Conservation (phyloP, 2,113 vertebrate species). For the Eulemur macaco region DNA sequence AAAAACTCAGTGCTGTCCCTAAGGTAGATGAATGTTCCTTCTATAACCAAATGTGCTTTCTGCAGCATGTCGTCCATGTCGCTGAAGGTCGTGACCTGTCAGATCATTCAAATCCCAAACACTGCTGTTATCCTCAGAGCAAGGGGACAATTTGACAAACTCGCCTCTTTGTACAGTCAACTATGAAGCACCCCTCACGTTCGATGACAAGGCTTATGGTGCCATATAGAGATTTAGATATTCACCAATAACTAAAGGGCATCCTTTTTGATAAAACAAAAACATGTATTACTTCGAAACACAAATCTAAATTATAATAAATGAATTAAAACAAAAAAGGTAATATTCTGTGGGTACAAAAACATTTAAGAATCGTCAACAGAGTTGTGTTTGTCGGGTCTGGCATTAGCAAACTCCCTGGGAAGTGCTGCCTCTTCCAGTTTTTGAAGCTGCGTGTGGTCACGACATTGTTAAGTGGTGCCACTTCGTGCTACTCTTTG, state of each 20-base stretch:
- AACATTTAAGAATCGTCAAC: neutral
- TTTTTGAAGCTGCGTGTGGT: neutral
- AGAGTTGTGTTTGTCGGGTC: neutral
- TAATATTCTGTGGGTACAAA: neutral
- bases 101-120: neutral
- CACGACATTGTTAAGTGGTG: neutral
- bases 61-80: slow-evolving; percentile 89
- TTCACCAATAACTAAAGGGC: neutral
- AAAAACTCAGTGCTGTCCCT: slow-evolving; percentile 89
- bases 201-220: neutral
- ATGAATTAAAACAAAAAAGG: neutral
- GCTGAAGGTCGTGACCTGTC: slow-evolving; percentile 87
- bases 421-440: neutral
- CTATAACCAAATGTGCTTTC: slow-evolving; percentile 86
- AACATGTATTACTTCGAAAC: neutral
- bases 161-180: neutral
- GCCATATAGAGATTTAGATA: neutral
- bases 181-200: fast-evolving
- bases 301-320: neutral
- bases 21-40: slow-evolving; percentile 90
- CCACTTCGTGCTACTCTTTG: neutral
- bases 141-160: neutral
- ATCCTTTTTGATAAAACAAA: neutral
- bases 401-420: neutral
- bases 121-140: neutral